phyloP scores from a whole-genome alignment of 2,113 vertebrate genomes.

The Tautogolabrus adspersus region DNA sequence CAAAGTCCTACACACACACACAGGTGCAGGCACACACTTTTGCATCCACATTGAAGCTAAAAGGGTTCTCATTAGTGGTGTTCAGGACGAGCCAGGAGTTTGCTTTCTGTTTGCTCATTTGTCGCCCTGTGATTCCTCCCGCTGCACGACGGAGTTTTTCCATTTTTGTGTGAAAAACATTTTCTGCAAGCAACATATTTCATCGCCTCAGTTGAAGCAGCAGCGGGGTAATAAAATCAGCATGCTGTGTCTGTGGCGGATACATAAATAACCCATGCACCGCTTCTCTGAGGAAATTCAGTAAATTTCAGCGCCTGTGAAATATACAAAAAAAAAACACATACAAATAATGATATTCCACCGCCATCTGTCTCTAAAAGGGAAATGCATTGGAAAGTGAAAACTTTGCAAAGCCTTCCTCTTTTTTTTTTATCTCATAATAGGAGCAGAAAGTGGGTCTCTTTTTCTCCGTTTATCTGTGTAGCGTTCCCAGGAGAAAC shows the following conservation, averaged over 20 bases:
- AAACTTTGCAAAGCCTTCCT: constrained; percentile 79
- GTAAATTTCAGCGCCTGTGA: constrained; percentile 51
- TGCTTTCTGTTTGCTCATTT: constrained; percentile 76
- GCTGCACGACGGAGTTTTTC: constrained; percentile 20
- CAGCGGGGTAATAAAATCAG: constrained; percentile 44
- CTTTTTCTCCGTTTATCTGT: constrained; percentile 78
- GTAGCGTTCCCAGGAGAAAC: constrained; percentile 83
- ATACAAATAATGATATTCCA: constrained; percentile 74
- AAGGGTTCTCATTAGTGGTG: constrained; percentile 70
- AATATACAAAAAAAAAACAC: constrained; percentile 18
- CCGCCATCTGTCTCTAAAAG: constrained; percentile 72
- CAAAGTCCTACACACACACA: constrained; percentile 18
- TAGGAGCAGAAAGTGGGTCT: constrained; percentile 78
- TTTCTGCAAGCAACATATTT: constrained; percentile 40
- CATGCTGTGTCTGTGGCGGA: constrained; percentile 44
- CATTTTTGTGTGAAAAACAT: constrained; percentile 38
- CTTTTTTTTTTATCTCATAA: constrained; percentile 83
- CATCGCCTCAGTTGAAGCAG: constrained; percentile 27
- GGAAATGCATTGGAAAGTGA: constrained; percentile 75
- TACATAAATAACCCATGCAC: constrained; percentile 72
- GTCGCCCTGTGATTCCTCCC: constrained; percentile 63
- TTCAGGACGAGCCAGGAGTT: constrained; percentile 50
- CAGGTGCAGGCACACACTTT: constrained; percentile 35
- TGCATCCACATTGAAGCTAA: constrained; percentile 38
- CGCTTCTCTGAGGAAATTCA: constrained; percentile 59